Evolutionary conservation across 2,888 invertebrate genomes (phyloP), one percentile per base, ranked within the genome.

Genomic region (Hemicrepidius hirtus): DNA sequence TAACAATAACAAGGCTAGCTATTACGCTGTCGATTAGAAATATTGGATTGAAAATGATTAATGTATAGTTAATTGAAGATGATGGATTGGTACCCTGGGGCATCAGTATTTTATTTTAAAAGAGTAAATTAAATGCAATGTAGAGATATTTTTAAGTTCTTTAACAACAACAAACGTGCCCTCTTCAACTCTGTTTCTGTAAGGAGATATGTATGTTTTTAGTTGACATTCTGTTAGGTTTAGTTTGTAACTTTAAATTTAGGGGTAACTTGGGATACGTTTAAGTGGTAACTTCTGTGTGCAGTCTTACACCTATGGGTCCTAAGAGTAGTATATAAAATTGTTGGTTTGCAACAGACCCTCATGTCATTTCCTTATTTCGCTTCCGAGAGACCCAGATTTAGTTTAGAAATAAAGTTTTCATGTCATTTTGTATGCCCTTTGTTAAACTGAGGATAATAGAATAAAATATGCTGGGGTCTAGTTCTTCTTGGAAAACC

Each of bases 31-130:
- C 57, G 21, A 57, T 37, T 57, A 57, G 20, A 13, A 20, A 57
- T 57, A 57, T 37, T 57, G 37, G 37, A 37, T 12, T 37, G 37
- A 28, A 57, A 57, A 57, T 57, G 57, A 57, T 57, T 57, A 57
- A 57, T 57, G 57, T 21, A 35, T 20, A 35, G 35, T 40, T 57
- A 57, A 57, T 57, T 57, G 57, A 18, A 57, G 35, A 32, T 57
- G 57, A 55, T 55, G 28, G 55, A 55, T 55, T 32, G 32, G 28
- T 41, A 41, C 18, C 16, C 1, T 4, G 6, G 44, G 18, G 18
- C 18, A 44, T 44, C 18, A 44, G 18, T 44, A 44, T 4, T 44
- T 9, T 44, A 44, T 44, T 44, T 7, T 44, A 9, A 18, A 44
- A 44, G 6, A 16, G 44, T 44, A 44, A 44, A 44, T 44, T 44